Conservation (phyloP, 2,888 invertebrate genomes). For the Gasteruption jaculator region DNA sequence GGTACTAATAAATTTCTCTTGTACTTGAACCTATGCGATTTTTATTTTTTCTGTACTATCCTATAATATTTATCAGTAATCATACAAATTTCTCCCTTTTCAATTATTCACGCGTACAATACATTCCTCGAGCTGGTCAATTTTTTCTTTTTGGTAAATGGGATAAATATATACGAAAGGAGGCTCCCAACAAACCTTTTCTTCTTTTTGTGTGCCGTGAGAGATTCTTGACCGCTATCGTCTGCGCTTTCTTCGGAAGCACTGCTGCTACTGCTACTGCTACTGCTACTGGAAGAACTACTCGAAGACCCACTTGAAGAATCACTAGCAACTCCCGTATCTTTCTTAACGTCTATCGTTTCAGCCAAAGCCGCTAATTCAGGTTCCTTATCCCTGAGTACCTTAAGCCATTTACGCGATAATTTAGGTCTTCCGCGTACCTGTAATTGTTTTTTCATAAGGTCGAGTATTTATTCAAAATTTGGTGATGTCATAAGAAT, state of each 20-base stretch:
- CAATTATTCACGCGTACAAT: slow-evolving; percentile 2
- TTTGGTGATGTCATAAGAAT: too few relatives aligned
- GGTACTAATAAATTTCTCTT: too few relatives aligned
- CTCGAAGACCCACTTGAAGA: slow-evolving; percentile 81
- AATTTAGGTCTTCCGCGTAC: slow-evolving; percentile 91
- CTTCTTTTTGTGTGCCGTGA: slow-evolving; percentile 79
- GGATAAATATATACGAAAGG: not conserved
- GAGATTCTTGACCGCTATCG: slow-evolving; percentile 82
- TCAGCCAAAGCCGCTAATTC: slow-evolving; percentile 77
- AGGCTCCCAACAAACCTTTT: too few relatives aligned
- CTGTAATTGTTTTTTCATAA: slow-evolving; percentile 26
- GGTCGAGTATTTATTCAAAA: too few relatives aligned
- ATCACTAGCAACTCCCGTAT: slow-evolving; percentile 91
- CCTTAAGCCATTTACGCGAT: slow-evolving; percentile 85
- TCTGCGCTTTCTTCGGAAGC: slow-evolving; percentile 68
- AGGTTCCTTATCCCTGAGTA: slow-evolving; percentile 67
- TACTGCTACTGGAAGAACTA: slow-evolving; percentile 71
- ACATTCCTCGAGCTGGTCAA: not conserved
- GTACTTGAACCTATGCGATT: too few relatives aligned
- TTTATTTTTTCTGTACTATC: too few relatives aligned
- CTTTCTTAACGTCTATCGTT: slow-evolving; percentile 76
- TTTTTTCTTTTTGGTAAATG: slow-evolving; percentile 4
- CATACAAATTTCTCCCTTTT: too few relatives aligned
- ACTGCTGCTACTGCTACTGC: slow-evolving; percentile 57
- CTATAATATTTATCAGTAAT: too few relatives aligned